Base-by-base conservation (phyloP, 2,797 vertebrate species). In the Neosalanx taihuensis region DNA sequence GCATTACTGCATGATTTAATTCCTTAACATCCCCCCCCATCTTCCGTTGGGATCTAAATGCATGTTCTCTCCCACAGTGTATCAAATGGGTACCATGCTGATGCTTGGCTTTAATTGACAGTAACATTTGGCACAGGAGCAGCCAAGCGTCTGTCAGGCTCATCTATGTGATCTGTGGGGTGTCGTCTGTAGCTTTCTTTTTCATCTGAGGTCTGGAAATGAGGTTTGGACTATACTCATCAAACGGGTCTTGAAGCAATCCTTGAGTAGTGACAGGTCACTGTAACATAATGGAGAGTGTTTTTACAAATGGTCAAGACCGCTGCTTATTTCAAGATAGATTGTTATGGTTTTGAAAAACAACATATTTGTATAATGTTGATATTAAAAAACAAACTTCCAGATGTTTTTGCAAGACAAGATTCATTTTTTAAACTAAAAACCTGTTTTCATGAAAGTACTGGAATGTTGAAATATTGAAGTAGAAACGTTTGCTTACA, bases 21-120 rank as follows among this genome's bases (percentile, higher is more conserved):
- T 29, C 59, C 9, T 30, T 31, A 61, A 29, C 59, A 12, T 61
- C 23, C 23, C 29, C 12, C 13, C 7, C 41, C 26, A 61, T 15
- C 59, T 61, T 61, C 51, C 4, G 51, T 56, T n/a, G 15, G 3
- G 18, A n/a, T 56, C 51, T 56, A 56, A 56, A 56, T 56, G 18
- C 51, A 29, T 72, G 53, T 46, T 56, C 6, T 53, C 17, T 70
- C 68, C 59, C 65, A 59, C 35, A 0, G 67, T 66, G 74, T 59
- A 73, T 75, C 62, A 59, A 72, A 67, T 65, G 31, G 69, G 69
- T 68, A 63, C 80, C 80, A 70, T 51, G 73, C 76, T 79, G 77
- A 74, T 76, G 72, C 67, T 61, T 69, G 76, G 71, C 71, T 84
- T 78, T 83, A 87, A 85, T 85, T 80, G 77, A 76, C 76, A 81